These are phyloP conservation scores for Alouatta palliata DNA, from an alignment of 2,113 vertebrate species.

Conservation along the genomic window DNA sequence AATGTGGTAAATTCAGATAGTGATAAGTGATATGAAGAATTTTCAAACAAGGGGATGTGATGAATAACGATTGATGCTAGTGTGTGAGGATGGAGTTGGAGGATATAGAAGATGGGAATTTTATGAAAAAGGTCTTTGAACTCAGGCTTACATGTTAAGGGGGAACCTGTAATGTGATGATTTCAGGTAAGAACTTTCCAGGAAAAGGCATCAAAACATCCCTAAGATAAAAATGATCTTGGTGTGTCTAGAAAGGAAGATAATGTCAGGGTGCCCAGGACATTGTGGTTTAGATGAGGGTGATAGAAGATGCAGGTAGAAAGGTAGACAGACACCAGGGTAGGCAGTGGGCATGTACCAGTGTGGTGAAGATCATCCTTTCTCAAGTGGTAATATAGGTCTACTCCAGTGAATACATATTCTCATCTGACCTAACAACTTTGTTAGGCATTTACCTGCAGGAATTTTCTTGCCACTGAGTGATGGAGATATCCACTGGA, in stretches of 20 bases:
- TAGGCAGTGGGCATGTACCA: too few species aligned
- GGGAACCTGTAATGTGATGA: background rate
- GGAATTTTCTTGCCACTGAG: background rate
- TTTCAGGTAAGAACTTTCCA: background rate
- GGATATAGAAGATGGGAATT: background rate
- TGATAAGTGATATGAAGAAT: background rate
- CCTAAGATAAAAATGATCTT: background rate
- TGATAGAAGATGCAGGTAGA: background rate
- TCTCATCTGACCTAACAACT: background rate
- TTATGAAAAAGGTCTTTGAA: background rate
- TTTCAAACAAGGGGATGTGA: background rate
- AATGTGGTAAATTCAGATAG: background rate
- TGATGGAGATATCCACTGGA: background rate
- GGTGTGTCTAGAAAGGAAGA: background rate
- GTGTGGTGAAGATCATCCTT: background rate
- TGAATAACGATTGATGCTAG: background rate
- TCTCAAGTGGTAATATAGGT: background rate
- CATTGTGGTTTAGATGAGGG: background rate
- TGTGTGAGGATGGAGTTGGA: background rate
- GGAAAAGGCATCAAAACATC: background rate
- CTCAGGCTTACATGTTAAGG: background rate
- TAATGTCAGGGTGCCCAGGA: fast-evolving
- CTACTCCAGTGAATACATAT: background rate
- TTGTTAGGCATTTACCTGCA: background rate
- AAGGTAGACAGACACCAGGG: background rate